Base-by-base conservation (phyloP, 1,140 invertebrate genomes). In the Zaprionus africanus region DNA sequence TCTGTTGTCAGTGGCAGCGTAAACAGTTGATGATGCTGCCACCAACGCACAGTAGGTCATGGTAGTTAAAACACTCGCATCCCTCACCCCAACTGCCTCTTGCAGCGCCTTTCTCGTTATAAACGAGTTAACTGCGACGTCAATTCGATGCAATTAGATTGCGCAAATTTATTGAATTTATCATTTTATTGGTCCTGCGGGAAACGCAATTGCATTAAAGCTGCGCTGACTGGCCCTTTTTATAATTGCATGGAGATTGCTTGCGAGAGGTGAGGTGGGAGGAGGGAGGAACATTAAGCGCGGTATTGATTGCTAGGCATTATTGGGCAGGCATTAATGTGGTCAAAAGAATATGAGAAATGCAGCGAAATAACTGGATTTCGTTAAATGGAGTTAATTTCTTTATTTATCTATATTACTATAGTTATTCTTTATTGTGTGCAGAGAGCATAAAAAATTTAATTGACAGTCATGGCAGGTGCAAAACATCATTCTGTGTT, bases 71-170 rank as follows among this genome's bases (percentile, higher is more conserved):
- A 34, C 0, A n/a, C n/a, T n/a, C 15, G 1, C 22, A n/a, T 9
- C 15, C 9, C 4, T n/a, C n/a, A n/a, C 0, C 62, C 4, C 22
- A 2, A 0, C 28, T 31, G 2, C 9, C 9, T 34, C 3, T 2
- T 34, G 31, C 31, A 34, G 31, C 2, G 2, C 31, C 4, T 34
- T 3, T 9, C 22, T 13, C 41, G 36, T 51, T 74, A 49, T 70
- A 79, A 86, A 60, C 76, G 67, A 66, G 66, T 82, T 79, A 72
- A 82, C 79, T 26, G 46, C 54, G 77, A 66, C 74, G 74, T 57
- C 70, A 61, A 72, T 57, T 67, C 80, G 60, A 81, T 81, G 53
- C 70, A 81, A 79, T 78, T 75, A 57, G 75, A 81, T 78, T 84
- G 62, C 46, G 68, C 68, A 79, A 72, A 72, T 76, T 87, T 75